phyloP scores from a whole-genome alignment of 2,888 invertebrate genomes.

The Latheticus oryzae region DNA sequence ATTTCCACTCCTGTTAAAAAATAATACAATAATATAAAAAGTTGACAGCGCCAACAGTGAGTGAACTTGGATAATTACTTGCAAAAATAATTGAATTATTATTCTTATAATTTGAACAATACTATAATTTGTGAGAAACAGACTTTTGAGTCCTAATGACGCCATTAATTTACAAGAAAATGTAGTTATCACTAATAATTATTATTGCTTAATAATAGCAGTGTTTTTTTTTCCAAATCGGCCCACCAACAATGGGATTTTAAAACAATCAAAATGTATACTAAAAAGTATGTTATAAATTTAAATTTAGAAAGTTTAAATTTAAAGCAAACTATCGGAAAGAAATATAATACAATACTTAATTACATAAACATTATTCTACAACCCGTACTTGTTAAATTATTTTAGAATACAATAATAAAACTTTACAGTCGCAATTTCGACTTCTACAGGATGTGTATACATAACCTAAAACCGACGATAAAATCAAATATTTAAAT shows the following conservation, averaged over 20 bases:
- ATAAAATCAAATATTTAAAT: constrained; percentile 45
- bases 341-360: constrained; percentile 42
- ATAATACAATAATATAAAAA: constrained; percentile 8
- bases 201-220: constrained; percentile 5
- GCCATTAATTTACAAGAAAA: constrained; percentile 9
- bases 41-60: constrained; percentile 3
- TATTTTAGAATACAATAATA: constrained; percentile 45
- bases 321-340: constrained; percentile 37
- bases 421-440: constrained; percentile 43
- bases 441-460: constrained; percentile 41
- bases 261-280: constrained; percentile 27
- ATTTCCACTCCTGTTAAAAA: background rate
- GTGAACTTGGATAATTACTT: constrained; percentile 4
- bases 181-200: constrained; percentile 16
- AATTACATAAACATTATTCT: constrained; percentile 45
- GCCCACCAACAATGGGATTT: constrained; percentile 25
- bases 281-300: constrained; percentile 27
- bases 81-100: constrained; percentile 3
- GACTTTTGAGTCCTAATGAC: constrained; percentile 11
- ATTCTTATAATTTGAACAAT: constrained; percentile 20
- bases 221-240: constrained; percentile 8
- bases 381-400: constrained; percentile 41
- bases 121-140: constrained; percentile 21
- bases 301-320: constrained; percentile 44
- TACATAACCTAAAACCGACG: constrained; percentile 37